Evolutionary conservation across 2,113 vertebrate genomes (phyloP).

Genomic region (Eulemur rufifrons): DNA sequence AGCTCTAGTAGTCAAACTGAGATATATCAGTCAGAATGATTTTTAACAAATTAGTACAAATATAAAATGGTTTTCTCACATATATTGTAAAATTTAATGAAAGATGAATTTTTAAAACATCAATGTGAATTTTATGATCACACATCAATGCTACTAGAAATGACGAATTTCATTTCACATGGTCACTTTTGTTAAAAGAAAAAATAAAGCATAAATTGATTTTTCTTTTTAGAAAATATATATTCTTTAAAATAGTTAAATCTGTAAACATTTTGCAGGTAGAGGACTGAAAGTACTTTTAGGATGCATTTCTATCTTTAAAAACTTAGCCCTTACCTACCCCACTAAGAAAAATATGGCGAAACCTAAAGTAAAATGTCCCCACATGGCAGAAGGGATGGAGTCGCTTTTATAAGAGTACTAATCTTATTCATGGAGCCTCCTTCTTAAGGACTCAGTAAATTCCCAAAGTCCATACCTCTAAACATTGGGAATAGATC

Average conservation of each 20-base stretch:
- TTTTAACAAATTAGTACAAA: slow-evolving; percentile 35
- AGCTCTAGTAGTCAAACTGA: slow-evolving; percentile 18
- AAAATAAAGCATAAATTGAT: background rate
- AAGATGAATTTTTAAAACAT: background rate
- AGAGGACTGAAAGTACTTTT: background rate
- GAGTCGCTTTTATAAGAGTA: background rate
- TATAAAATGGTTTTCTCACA: slow-evolving; percentile 29
- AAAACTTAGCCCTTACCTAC: background rate
- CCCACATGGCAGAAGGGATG: rapidly evolving
- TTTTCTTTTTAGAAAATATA: background rate
- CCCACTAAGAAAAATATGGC: slow-evolving; percentile 62
- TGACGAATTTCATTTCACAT: background rate
- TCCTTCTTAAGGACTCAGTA: rapidly evolving
- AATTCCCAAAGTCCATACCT: background rate
- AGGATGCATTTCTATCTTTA: slow-evolving; percentile 63
- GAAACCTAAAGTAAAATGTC: slow-evolving; percentile 21
- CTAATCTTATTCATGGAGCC: background rate
- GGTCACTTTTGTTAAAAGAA: background rate
- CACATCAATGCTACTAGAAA: background rate
- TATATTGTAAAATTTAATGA: background rate
- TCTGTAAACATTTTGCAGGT: background rate
- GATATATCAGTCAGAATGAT: slow-evolving; percentile 13
- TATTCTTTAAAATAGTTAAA: background rate
- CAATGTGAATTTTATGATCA: background rate
- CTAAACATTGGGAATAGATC: background rate